Evolutionary conservation across 2,888 invertebrate genomes (phyloP).

Genomic region (Coelopa pilipes): DNA sequence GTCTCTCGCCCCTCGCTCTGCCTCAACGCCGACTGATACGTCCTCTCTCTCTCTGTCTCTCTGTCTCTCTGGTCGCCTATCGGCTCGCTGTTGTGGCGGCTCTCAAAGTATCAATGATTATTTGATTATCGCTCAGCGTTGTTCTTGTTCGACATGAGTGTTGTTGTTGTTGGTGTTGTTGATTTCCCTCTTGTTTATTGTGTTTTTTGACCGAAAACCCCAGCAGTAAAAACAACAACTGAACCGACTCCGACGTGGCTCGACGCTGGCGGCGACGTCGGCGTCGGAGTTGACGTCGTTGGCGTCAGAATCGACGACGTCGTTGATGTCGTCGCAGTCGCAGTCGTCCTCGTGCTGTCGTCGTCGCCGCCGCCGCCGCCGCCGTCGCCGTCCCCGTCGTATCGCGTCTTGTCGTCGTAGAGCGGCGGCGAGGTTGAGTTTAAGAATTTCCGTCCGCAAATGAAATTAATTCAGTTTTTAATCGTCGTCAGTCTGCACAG

Average conservation of each 20-base stretch:
- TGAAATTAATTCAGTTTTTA: slow-evolving; percentile 38
- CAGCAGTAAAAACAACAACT: not conserved
- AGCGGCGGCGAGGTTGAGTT: slow-evolving; percentile 12
- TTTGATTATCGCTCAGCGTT: not conserved
- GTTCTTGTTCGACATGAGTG: not conserved
- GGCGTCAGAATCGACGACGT: too few species aligned
- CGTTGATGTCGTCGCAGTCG: too few species aligned
- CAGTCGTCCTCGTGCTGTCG: too few species aligned
- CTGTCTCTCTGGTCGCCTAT: not conserved
- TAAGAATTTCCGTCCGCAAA: slow-evolving; percentile 31
- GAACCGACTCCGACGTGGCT: too few species aligned
- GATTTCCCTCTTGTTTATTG: not conserved
- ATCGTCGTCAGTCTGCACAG: slow-evolving; percentile 39
- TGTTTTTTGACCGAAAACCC: not conserved
- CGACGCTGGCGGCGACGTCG: too few species aligned
- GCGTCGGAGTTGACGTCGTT: too few species aligned
- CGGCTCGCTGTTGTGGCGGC: not conserved
- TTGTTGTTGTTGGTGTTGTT: not conserved
- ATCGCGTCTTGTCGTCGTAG: not conserved
- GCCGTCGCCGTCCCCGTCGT: too few species aligned
- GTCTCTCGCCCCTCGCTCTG: too few species aligned
- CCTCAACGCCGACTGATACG: too few species aligned
- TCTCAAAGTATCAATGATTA: slow-evolving; percentile 3
- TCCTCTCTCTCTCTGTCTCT: not conserved
- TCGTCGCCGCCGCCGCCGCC: too few species aligned